These are phyloP conservation scores for Proisotoma minuta DNA, from an alignment of 2,888 invertebrate genomes.

Conservation along the genomic window DNA sequence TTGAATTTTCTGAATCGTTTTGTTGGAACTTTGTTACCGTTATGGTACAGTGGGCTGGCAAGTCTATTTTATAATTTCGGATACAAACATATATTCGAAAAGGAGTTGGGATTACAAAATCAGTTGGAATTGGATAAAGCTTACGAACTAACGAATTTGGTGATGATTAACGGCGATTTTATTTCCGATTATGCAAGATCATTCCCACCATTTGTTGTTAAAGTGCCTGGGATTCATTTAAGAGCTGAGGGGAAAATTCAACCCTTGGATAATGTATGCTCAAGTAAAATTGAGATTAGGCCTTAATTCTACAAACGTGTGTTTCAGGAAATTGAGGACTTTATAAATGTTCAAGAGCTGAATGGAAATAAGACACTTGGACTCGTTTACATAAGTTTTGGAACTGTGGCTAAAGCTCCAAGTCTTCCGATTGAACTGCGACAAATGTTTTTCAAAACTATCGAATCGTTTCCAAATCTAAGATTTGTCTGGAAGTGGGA, in stretches of 20 bases:
- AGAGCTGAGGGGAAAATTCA: not conserved
- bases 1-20: conserved; percentile 16
- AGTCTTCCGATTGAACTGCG: conserved; percentile 16
- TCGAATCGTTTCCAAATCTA: conserved; percentile 24
- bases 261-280: not conserved
- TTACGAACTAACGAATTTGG: not conserved
- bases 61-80: no score
- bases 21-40: conserved; percentile 2
- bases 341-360: not conserved
- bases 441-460: conserved; percentile 31
- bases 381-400: conserved; percentile 29
- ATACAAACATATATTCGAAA: not conserved
- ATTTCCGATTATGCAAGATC: not conserved
- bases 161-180: conserved; percentile 9
- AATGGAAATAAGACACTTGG: conserved; percentile 24
- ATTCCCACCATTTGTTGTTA: conserved; percentile 6
- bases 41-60: no score
- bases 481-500: conserved; percentile 43
- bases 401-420: conserved; percentile 29
- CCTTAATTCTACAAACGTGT: no score
- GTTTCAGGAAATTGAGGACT: not conserved
- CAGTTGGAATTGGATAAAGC: not conserved
- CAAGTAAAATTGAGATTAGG: not conserved
- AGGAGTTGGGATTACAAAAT: not conserved
- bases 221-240: conserved; percentile 5